Evolutionary conservation across 2,888 invertebrate species (phyloP), one percentile per base, ranked within the genome.

Genomic region (Silvanus unidentatus): DNA sequence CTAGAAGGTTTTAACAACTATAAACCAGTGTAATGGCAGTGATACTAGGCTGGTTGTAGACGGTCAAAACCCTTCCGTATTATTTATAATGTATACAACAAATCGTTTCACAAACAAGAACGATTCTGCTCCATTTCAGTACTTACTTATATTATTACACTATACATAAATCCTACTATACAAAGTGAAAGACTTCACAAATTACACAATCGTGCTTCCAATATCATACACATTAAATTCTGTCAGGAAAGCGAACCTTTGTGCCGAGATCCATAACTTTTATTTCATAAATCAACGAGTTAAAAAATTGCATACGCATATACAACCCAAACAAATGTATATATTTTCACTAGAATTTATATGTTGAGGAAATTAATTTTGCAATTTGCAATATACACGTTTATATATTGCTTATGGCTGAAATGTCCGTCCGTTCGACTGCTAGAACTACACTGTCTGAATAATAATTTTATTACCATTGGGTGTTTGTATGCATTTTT

Each of bases 91-190:
- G 22, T 22, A 22, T 22, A 22, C 22, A 22, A 22, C 22, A 22
- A 22, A 52, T 54, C 52, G 44, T 43, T 36, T 47, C 51, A 50
- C 38, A 39, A n/a, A 49, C 56, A 44, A 52, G 16, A 40, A 44
- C 45, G 43, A 48, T 53, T 50, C 49, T 47, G 48, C 43, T 49
- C 52, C 45, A 47, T 44, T 46, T 48, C 52, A 44, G 48, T 45
- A 45, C 48, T 50, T 52, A 58, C 54, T 55, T 56, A 56, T 56
- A 52, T 57, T 62, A 60, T 55, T 62, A 64, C 61, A 66, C 64
- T 65, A 64, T 67, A 68, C 66, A 66, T 62, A 65, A 64, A 65
- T 57, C 63, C 64, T 63, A 64, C 63, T 65, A 58, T 65, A 66
- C 66, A 66, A 50, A 60, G 60, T 67, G 65, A 66, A 66, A 65